Evolutionary conservation across 2,797 vertebrate genomes (phyloP).

Genomic region (Alauda arvensis): DNA sequence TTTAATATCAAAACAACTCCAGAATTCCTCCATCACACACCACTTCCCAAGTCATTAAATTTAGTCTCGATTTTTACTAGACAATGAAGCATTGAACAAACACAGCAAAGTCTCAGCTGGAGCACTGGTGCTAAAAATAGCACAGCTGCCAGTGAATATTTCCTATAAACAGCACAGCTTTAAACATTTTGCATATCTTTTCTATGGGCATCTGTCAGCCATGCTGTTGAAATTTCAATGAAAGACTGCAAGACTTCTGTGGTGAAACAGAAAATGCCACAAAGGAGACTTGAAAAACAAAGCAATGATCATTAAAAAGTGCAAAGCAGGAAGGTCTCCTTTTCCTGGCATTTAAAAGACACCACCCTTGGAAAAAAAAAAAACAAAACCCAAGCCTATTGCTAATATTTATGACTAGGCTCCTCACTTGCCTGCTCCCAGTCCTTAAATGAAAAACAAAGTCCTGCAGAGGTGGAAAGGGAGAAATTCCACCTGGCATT

Average conservation of each 20-base stretch:
- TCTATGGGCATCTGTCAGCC: constrained; percentile 26
- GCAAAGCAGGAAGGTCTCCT: constrained; percentile 69
- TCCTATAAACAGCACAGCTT: constrained; percentile 5
- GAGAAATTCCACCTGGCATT: not conserved
- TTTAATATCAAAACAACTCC: constrained; percentile 47
- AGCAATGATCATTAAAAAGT: constrained; percentile 51
- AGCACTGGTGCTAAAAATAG: constrained; percentile 62
- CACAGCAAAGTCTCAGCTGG: constrained; percentile 43
- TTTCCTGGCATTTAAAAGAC: constrained; percentile 71
- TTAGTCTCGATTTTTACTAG: constrained; percentile 58
- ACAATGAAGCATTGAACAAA: constrained; percentile 71
- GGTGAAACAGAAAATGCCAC: constrained; percentile 5
- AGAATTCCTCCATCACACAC: constrained; percentile 35
- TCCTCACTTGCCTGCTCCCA: not conserved
- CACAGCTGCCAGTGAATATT: not conserved
- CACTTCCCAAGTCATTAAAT: constrained; percentile 54
- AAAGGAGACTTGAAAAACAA: constrained; percentile 44
- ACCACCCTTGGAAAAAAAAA: constrained; percentile 47
- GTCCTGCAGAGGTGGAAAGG: not conserved
- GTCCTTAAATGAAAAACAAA: not conserved
- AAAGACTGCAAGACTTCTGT: not conserved
- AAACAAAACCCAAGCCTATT: not conserved
- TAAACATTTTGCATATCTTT: not conserved
- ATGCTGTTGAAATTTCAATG: not conserved
- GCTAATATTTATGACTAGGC: not conserved